These are phyloP conservation scores for Embiotoca jacksoni DNA, from an alignment of 2,113 vertebrate genomes.

Conservation along the genomic window DNA sequence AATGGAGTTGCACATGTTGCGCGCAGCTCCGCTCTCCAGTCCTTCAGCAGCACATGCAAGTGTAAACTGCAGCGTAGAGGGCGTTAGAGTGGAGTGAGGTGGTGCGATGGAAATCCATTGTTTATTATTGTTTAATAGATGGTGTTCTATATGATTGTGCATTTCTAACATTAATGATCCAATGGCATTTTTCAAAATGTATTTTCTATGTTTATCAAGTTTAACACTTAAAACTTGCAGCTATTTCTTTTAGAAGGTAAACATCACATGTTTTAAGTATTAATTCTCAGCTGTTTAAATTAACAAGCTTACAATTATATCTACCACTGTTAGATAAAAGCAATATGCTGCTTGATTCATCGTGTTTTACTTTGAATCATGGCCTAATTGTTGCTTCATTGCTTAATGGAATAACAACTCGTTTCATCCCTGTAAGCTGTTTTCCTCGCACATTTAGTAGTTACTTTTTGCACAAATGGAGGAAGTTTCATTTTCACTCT, in stretches of 20 bases:
- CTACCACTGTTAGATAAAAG: background rate
- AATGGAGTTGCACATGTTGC: constrained; percentile 38
- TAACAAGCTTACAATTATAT: background rate
- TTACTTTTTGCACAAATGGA: constrained; percentile 36
- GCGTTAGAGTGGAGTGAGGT: background rate
- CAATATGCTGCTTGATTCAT: constrained; percentile 18
- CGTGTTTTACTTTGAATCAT: constrained; percentile 25
- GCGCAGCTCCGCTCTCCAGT: constrained; percentile 3
- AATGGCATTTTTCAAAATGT: background rate
- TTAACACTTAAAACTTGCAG: too few relatives aligned
- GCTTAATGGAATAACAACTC: constrained; percentile 23
- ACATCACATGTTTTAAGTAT: background rate
- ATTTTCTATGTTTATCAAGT: background rate
- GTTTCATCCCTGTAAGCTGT: constrained; percentile 19
- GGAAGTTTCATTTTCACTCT: background rate
- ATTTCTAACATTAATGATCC: background rate
- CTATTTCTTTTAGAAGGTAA: too few relatives aligned
- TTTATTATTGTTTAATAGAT: background rate
- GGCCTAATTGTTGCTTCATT: constrained; percentile 14
- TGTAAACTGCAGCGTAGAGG: constrained; percentile 4
- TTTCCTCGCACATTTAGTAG: constrained; percentile 15
- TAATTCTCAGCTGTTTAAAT: background rate
- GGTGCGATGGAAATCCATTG: background rate
- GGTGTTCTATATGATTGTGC: background rate
- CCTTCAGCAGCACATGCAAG: constrained; percentile 15